Evolutionary conservation across 1,140 invertebrate genomes (phyloP), one percentile per base, ranked within the genome.

Genomic region (Apis dorsata): DNA sequence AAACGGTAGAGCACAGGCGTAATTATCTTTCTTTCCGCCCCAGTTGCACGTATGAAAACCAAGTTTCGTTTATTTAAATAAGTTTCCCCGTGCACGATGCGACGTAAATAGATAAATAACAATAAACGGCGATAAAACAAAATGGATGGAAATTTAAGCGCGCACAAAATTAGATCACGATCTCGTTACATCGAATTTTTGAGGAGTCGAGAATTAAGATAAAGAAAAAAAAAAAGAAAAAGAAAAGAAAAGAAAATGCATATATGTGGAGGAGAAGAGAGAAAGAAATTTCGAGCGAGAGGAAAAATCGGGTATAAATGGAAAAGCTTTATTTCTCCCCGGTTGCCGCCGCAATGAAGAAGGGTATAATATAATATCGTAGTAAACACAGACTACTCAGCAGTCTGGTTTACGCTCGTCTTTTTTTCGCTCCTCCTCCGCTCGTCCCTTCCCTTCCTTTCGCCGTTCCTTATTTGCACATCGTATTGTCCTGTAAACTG

Each of bases 341-440:
- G 34, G 21, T 51, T 28, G 49, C 44, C 28, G 49, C 44, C 28
- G 70, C 49, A 65, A 62, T 53, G 55, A 60, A 53, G 19, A 2
- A 9, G 17, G 34, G 73, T 59, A 82, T 82, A 77, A 82, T 59
- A 82, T 82, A 77, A 82, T 70, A 62, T 34, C 55, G 73, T 77
- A 82, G 80, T 55, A 77, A 82, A 77, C 63, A 53, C 72, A 59
- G 65, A 68, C 80, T 76, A 60, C 63, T 60, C 73, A 68, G 57
- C 72, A 51, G 24, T 69, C 80, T 69, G 63, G 73, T 76, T 76
- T 69, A 60, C 59, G 51, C 72, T 59, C 73, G 53, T 19, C 34
- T 53, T 81, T 74, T 44, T 81, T 76, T 73, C 21, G 12, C 79
- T 75, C 17, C 17, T 28, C 21, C 55, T 68, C n/a, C 62, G 11